These are phyloP conservation scores for Cheilinus undulatus DNA, from an alignment of 2,113 vertebrate genomes.

Conservation along the genomic window DNA sequence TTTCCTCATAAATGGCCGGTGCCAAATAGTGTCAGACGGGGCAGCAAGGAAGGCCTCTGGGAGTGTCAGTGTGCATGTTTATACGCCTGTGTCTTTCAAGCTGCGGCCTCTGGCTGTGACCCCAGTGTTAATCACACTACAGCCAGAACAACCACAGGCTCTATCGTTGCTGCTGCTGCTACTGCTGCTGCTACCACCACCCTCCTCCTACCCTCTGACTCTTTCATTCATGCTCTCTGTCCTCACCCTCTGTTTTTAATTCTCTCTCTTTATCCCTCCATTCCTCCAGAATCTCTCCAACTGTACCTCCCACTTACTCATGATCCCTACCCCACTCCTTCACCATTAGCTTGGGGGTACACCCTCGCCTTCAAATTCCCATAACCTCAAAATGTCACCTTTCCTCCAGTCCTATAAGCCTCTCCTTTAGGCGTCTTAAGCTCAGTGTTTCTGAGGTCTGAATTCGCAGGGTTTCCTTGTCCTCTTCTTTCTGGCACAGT, in stretches of 20 bases:
- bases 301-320: constrained; percentile 30
- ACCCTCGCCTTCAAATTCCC: constrained; percentile 27
- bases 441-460: constrained; percentile 21
- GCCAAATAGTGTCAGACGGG: constrained; percentile 62
- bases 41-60: constrained; percentile 56
- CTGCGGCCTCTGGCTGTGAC: constrained; percentile 72
- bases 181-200: constrained; percentile 35
- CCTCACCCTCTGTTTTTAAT: constrained; percentile 11
- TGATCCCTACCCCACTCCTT: constrained; percentile 23
- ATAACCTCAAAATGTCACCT: constrained; percentile 48
- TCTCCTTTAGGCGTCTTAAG: constrained; percentile 19
- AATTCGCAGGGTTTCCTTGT: constrained; percentile 11
- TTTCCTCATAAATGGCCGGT: constrained; percentile 70
- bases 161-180: constrained; percentile 44
- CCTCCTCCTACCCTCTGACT: constrained; percentile 32
- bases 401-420: constrained; percentile 17
- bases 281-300: constrained; percentile 23
- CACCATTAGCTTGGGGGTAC: constrained; percentile 37
- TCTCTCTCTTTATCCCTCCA: constrained; percentile 6
- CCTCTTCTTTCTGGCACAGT: constrained; percentile 32
- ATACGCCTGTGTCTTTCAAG: constrained; percentile 51
- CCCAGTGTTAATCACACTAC: constrained; percentile 76
- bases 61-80: constrained; percentile 40
- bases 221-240: constrained; percentile 53
- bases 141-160: constrained; percentile 71